phyloP scores from a whole-genome alignment of 1,140 invertebrate species.

The Cydia amplana region DNA sequence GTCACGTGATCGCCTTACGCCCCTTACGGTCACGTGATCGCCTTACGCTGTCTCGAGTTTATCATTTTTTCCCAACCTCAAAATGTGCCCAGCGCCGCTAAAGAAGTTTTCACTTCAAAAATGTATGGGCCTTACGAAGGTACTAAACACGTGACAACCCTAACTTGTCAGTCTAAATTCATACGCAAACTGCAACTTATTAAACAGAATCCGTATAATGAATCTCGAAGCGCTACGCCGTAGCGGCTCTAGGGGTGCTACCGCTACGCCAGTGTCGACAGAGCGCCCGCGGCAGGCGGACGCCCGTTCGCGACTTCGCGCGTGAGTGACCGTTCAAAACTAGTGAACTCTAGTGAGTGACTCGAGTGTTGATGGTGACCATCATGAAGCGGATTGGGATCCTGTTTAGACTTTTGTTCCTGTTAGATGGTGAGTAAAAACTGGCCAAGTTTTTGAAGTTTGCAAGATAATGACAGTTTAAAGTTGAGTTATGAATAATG shows the following conservation, averaged over 20 bases:
- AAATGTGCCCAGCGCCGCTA: no score
- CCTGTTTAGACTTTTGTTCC: slow-evolving; percentile 23
- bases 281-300: background rate
- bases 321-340: background rate
- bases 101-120: no score
- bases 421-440: slow-evolving; percentile 5
- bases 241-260: slow-evolving; percentile 2
- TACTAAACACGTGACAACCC: background rate
- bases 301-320: slow-evolving; percentile 4
- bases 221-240: slow-evolving; percentile 22
- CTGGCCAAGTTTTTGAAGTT: no score
- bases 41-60: no score
- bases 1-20: no score
- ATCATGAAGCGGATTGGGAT: slow-evolving; percentile 17
- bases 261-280: slow-evolving; percentile 6
- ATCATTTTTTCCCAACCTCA: no score
- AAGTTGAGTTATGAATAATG: no score
- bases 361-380: slow-evolving; percentile 8
- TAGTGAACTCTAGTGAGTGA: background rate
- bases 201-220: slow-evolving; percentile 16
- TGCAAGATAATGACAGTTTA: no score
- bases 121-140: no score
- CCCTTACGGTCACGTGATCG: no score
- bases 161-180: slow-evolving; percentile 12
- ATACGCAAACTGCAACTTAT: slow-evolving; percentile 23